Percentiles rank a stretch among this genome's conserved stretches.
phyloP scores from a whole-genome alignment of 1,140 invertebrate genomes.

The Drosophila arizonae region DNA sequence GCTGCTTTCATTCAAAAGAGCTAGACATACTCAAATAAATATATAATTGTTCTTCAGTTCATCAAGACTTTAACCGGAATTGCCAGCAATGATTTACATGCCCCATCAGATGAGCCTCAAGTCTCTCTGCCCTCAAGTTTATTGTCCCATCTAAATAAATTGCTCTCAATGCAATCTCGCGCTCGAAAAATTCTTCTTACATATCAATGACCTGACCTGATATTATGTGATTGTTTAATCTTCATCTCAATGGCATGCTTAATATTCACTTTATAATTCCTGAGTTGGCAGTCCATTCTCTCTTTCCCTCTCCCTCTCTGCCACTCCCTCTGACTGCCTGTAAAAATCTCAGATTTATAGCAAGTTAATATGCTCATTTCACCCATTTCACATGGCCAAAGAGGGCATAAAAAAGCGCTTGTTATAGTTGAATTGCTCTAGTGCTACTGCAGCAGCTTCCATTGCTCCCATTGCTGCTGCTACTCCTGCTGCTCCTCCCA shows the following conservation, averaged over 20 bases:
- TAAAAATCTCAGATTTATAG: slow-evolving; percentile 62
- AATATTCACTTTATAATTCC: slow-evolving; percentile 24
- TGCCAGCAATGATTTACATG: no score
- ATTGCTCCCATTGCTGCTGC: not conserved
- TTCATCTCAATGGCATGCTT: slow-evolving; percentile 13
- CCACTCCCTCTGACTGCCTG: not conserved
- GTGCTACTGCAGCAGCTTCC: not conserved
- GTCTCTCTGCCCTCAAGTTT: no score
- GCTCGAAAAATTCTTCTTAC: not conserved
- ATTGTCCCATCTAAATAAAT: not conserved
- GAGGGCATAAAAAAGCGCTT: slow-evolving; percentile 58
- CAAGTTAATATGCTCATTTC: slow-evolving; percentile 77
- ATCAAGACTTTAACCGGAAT: no score
- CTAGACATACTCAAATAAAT: no score
- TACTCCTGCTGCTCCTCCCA: not conserved
- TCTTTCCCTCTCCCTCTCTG: not conserved
- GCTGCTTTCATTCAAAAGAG: no score
- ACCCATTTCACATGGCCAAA: slow-evolving; percentile 40
- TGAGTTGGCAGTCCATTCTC: not conserved
- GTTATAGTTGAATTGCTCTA: slow-evolving; percentile 45
- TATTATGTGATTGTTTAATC: slow-evolving; percentile 15
- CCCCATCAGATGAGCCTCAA: no score
- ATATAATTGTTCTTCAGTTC: no score
- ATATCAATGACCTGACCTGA: slow-evolving; percentile 1
- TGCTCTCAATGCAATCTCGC: not conserved